A percentile compares a stretch with the other conserved stretches of the same genome.
Conservation (phyloP, 2,797 vertebrate species). For the Decapterus maruadsi region DNA sequence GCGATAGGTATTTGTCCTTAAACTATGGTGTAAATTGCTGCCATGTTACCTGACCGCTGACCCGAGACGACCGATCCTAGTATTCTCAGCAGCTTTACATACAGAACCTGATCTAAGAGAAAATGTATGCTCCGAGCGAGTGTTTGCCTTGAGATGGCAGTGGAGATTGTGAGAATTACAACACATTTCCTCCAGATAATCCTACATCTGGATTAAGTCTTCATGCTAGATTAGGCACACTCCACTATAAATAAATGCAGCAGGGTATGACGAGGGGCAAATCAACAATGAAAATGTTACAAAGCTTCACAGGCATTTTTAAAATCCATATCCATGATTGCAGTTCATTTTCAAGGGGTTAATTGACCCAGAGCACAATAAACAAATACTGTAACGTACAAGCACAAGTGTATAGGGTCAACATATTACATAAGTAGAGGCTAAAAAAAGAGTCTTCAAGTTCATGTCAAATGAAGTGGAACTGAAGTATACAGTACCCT, state of each 20-base stretch:
- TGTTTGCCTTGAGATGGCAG: slow-evolving; percentile 56
- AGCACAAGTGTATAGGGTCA: neutral
- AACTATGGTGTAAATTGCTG: slow-evolving; percentile 8
- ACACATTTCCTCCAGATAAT: slow-evolving; percentile 60
- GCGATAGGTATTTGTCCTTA: slow-evolving; percentile 32
- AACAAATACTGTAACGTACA: neutral
- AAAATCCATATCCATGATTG: neutral
- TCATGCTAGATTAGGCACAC: slow-evolving; percentile 54
- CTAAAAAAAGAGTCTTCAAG: neutral
- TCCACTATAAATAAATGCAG: slow-evolving; percentile 45
- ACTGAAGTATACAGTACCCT: too few relatives aligned
- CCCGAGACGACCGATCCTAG: neutral
- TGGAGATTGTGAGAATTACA: slow-evolving; percentile 58
- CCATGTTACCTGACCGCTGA: slow-evolving; percentile 48
- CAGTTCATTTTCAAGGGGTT: neutral
- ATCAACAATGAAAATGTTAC: slow-evolving; percentile 34
- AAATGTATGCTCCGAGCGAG: slow-evolving; percentile 11
- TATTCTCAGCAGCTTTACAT: slow-evolving; percentile 28
- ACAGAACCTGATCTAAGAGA: slow-evolving; percentile 40
- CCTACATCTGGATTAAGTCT: slow-evolving; percentile 69
- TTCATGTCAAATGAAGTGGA: neutral
- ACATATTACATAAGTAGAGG: neutral
- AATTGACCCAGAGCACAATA: neutral
- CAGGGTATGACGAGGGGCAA: slow-evolving; percentile 18
- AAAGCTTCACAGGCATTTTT: slow-evolving; percentile 22